Evolutionary conservation across 2,888 invertebrate genomes (phyloP).

Genomic region (Quadriops clusia): DNA sequence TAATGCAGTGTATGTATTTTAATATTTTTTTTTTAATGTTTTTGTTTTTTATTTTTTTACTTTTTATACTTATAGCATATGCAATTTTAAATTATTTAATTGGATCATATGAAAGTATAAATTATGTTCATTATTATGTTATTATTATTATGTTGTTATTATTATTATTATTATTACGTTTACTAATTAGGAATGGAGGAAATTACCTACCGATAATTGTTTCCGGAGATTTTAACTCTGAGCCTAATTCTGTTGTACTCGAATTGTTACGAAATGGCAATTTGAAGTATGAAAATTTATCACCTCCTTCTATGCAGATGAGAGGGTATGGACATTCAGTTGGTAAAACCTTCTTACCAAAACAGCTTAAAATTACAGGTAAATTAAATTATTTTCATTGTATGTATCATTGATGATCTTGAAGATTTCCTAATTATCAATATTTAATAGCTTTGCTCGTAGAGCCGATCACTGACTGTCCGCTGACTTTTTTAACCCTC

Average conservation of each 20-base stretch:
- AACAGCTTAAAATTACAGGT: slow-evolving; percentile 39
- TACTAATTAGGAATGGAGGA: slow-evolving; percentile 6
- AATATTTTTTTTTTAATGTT: no score
- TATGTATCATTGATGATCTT: no score
- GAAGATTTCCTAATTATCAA: no score
- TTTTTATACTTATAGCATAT: no score
- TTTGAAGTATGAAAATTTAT: slow-evolving; percentile 37
- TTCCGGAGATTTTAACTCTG: slow-evolving; percentile 88
- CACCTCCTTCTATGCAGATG: slow-evolving; percentile 11
- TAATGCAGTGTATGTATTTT: no score
- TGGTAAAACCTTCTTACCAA: slow-evolving; percentile 27
- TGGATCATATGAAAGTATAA: no score
- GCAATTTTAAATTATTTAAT: no score
- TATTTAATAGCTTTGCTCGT: no score
- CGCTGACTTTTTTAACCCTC: no score
- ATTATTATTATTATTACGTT: slow-evolving; percentile 5
- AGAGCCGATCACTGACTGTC: no score
- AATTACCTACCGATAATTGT: slow-evolving; percentile 66
- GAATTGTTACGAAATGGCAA: slow-evolving; percentile 53
- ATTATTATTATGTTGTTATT: slow-evolving; percentile 6
- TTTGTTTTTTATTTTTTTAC: slow-evolving; percentile 5
- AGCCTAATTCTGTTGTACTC: slow-evolving; percentile 61
- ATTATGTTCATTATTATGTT: no score
- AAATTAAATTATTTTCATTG: slow-evolving; percentile 10
- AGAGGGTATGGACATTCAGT: no score